Base-by-base conservation (phyloP, 2,797 vertebrate species). In the Sebastolobus alascanus region DNA sequence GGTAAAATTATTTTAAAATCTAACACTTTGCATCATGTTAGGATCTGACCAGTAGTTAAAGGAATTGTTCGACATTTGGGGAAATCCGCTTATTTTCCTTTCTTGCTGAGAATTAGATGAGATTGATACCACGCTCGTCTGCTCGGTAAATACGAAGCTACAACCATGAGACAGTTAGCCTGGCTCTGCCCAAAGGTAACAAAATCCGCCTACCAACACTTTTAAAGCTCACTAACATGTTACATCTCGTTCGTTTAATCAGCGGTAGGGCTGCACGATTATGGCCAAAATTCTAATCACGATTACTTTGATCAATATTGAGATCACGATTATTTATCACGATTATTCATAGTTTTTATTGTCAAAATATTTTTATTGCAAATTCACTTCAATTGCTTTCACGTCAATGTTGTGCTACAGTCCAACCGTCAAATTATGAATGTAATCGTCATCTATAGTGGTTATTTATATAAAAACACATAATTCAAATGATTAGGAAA, bases 1-100 rank as follows among this genome's bases (percentile, higher is more conserved):
- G 93, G 93, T 93, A 90, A 90, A 85, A 75, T 76, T 33, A 69
- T 74, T 80, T 80, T 71, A 9, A 69, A 77, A 77, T 59, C 4
- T 25, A 60, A 65, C 33, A 37, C 13, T 70, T 63, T 40, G 8
- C 16, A 37, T 66, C 25, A 46, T 54, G 8, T 76, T 52, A 38
- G 22, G 63, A 60, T 82, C 22, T 43, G 65, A 16, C 54, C 63
- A 61, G 54, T 59, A 37, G 5, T 46, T 16, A 38, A 64, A 54
- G 22, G 14, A 77, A 56, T 50, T 20, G 29, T 43, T 25, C 1
- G 3, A 54, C 20, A 27, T 52, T 76, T 69, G 46, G 27, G 65
- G 38, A 79, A 75, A 76, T 67, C 1, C 0, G 2, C 13, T 54
- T 11, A 40, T 69, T 76, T 4, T 14, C 2, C 13, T 29, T 66